phyloP scores from a whole-genome alignment of 2,113 vertebrate genomes.

The Seriola rivoliana region DNA sequence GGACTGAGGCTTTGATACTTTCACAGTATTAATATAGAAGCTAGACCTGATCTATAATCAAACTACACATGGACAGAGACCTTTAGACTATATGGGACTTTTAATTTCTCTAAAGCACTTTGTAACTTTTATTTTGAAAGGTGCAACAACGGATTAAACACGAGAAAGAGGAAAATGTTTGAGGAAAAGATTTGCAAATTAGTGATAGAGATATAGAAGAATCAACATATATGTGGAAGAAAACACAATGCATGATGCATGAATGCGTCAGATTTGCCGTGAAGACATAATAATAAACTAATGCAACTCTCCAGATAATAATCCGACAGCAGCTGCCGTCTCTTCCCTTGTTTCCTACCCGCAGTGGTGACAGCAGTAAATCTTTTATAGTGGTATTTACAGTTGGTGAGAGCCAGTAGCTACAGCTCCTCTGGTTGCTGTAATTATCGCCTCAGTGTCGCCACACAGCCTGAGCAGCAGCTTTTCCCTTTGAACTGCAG shows the following conservation, averaged over 20 bases:
- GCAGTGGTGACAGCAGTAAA: neutral
- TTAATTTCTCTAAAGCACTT: too few relatives aligned
- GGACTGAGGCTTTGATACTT: too few relatives aligned
- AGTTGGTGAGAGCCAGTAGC: neutral
- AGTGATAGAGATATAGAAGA: neutral
- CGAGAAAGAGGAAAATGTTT: neutral
- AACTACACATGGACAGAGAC: too few relatives aligned
- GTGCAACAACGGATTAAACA: neutral
- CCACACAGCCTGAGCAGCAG: conserved; percentile 28
- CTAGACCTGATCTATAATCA: too few relatives aligned
- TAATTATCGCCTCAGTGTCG: conserved; percentile 62
- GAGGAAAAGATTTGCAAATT: neutral
- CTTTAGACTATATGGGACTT: too few relatives aligned
- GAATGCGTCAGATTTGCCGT: neutral
- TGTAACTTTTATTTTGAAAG: neutral
- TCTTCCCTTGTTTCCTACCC: neutral
- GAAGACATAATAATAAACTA: neutral
- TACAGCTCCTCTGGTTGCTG: conserved; percentile 17
- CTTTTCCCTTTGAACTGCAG: conserved; percentile 59
- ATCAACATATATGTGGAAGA: neutral
- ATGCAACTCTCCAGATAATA: neutral
- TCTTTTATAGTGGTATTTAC: neutral
- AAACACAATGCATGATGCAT: neutral
- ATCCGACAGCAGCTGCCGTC: neutral
- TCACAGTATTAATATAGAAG: too few relatives aligned